Evolutionary conservation across 2,113 vertebrate species (phyloP).

Genomic region (Patagioenas fasciata): DNA sequence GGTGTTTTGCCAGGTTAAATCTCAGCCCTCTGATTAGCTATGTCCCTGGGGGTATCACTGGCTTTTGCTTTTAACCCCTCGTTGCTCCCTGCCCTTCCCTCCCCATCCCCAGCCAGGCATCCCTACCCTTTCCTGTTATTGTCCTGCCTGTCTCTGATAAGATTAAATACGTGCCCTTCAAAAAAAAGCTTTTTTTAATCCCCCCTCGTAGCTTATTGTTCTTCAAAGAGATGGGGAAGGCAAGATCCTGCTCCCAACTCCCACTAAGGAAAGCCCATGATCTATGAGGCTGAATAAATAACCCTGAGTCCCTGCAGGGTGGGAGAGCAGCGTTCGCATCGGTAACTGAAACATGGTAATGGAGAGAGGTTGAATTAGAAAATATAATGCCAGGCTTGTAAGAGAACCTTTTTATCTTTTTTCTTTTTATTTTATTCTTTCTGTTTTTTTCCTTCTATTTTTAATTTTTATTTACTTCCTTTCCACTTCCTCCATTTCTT

Average conservation of each 20-base stretch:
- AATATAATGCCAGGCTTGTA: rapidly evolving
- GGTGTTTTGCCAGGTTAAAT: not conserved
- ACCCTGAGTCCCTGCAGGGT: not conserved
- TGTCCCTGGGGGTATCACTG: constrained; percentile 7
- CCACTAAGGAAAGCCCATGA: not conserved
- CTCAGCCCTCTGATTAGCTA: constrained; percentile 31
- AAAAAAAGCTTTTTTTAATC: not conserved
- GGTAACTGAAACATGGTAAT: not conserved
- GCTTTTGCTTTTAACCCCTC: constrained; percentile 10
- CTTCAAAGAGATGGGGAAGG: constrained; percentile 50
- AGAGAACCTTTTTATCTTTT: not conserved
- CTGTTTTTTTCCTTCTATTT: no score
- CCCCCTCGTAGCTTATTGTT: constrained; percentile 26
- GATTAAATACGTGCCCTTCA: constrained; percentile 33
- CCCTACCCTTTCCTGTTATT: constrained; percentile 78
- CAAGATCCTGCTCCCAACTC: not conserved
- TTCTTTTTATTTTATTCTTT: not conserved
- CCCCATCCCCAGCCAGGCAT: constrained; percentile 9
- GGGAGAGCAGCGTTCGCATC: not conserved
- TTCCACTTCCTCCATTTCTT: not conserved
- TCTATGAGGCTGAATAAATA: not conserved
- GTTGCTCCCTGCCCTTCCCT: constrained; percentile 14
- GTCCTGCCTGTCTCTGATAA: constrained; percentile 68
- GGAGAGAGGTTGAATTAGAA: not conserved
- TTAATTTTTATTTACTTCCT: not conserved